Evolutionary conservation across 2,113 vertebrate species (phyloP).

Genomic region (Alligator mississippiensis): DNA sequence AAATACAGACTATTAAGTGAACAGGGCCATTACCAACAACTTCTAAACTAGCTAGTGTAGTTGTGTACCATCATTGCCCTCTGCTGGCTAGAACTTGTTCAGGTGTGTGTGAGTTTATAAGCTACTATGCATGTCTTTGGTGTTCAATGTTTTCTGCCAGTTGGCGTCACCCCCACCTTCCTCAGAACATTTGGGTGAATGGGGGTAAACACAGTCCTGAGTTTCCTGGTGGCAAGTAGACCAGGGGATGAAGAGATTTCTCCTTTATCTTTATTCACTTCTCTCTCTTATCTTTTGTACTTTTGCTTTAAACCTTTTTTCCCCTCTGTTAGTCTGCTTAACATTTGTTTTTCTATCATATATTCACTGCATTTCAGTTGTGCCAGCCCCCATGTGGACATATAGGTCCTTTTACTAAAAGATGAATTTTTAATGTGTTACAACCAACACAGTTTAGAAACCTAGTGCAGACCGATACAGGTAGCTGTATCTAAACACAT

Average conservation of each 20-base stretch:
- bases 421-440: not conserved
- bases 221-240: not conserved
- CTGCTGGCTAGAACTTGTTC: not conserved
- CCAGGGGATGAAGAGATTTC: not conserved
- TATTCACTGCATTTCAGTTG: not conserved
- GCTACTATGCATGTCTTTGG: fast-evolving
- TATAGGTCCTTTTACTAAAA: not conserved
- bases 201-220: not conserved
- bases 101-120: fast-evolving
- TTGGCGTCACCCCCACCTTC: not conserved
- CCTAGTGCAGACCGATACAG: not conserved
- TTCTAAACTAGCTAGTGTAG: fast-evolving
- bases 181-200: fast-evolving
- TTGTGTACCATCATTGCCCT: not conserved
- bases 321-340: not conserved
- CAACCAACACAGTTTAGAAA: not conserved
- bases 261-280: not conserved
- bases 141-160: not conserved
- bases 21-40: fast-evolving
- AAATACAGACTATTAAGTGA: not conserved
- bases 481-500: not conserved
- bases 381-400: not conserved
- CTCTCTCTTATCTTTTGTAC: not conserved
- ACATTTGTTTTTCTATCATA: not conserved
- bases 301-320: not conserved